Evolutionary conservation across 2,888 invertebrate species (phyloP).

Genomic region (Eueremaeus valkanovi): DNA sequence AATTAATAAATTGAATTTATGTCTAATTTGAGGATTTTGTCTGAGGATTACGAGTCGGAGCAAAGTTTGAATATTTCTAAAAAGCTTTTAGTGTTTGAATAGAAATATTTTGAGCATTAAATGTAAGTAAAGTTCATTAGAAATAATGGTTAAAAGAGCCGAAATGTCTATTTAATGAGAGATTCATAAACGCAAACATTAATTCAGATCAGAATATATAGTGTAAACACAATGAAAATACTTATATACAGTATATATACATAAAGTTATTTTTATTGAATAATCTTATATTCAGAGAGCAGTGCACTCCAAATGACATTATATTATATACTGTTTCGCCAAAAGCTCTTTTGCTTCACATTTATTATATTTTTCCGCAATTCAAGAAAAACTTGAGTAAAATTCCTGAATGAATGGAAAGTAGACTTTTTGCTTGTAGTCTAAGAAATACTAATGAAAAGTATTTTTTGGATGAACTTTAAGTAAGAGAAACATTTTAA

Average conservation of each 20-base stretch:
- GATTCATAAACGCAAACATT: not conserved
- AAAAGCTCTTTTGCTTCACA: not conserved
- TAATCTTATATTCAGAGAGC: not conserved
- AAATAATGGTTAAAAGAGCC: not conserved
- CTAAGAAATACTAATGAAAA: conserved; percentile 17
- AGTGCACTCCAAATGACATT: not conserved
- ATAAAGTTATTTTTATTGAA: conserved; percentile 1
- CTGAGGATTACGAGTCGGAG: not conserved
- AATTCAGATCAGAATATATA: not conserved
- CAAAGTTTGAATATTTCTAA: not conserved
- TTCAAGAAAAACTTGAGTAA: not conserved
- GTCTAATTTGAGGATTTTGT: not conserved
- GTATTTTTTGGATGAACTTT: not conserved
- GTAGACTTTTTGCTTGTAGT: too few relatives aligned
- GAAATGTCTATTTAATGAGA: not conserved
- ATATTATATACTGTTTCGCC: not conserved
- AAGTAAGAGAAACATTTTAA: not conserved
- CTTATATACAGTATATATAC: too few relatives aligned
- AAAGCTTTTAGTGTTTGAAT: not conserved
- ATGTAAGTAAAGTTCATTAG: conserved; percentile 5
- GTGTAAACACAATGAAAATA: too few relatives aligned
- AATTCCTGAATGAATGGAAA: not conserved
- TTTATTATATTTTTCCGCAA: not conserved
- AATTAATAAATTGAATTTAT: conserved; percentile 6
- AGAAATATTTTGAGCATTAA: too few relatives aligned